Evolutionary conservation across 1,140 invertebrate genomes (phyloP).

Genomic region (Cherax destructor): DNA sequence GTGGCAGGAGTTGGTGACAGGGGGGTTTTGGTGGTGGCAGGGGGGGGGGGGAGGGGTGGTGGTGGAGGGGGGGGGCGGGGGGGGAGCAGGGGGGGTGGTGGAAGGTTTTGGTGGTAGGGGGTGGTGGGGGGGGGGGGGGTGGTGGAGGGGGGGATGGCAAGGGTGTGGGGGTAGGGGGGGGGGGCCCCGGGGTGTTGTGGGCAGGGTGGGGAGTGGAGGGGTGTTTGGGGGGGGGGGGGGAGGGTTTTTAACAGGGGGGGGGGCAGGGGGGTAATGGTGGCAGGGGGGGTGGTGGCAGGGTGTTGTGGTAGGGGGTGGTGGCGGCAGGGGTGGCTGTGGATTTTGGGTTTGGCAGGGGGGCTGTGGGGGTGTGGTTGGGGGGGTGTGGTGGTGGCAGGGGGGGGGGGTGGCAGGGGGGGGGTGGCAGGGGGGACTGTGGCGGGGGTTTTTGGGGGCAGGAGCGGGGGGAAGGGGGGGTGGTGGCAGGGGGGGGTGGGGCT

Average conservation of each 20-base stretch:
- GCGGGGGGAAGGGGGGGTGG: too few species aligned
- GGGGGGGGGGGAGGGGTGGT: neutral
- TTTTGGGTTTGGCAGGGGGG: neutral
- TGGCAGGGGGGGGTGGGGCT: too few species aligned
- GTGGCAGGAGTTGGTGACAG: too few species aligned
- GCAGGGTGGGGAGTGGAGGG: too few species aligned
- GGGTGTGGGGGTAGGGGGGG: neutral
- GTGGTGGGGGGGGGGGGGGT: neutral
- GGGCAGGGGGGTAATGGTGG: neutral
- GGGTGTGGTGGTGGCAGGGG: too few species aligned
- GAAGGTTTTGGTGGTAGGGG: neutral
- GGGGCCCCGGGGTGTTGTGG: neutral
- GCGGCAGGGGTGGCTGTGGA: neutral
- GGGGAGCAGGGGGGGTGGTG: too few species aligned
- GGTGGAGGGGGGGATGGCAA: neutral
- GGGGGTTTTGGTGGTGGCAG: neutral
- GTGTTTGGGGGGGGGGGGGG: too few species aligned
- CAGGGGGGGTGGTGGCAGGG: neutral
- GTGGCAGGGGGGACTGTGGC: neutral
- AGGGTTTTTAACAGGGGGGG: too few species aligned
- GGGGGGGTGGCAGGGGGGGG: too few species aligned
- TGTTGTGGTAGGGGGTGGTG: neutral
- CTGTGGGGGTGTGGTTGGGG: neutral
- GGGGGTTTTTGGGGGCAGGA: too few species aligned
- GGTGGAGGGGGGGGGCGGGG: neutral